phyloP scores from a whole-genome alignment of 1,140 invertebrate genomes.

The Hesperophylax magnus region DNA sequence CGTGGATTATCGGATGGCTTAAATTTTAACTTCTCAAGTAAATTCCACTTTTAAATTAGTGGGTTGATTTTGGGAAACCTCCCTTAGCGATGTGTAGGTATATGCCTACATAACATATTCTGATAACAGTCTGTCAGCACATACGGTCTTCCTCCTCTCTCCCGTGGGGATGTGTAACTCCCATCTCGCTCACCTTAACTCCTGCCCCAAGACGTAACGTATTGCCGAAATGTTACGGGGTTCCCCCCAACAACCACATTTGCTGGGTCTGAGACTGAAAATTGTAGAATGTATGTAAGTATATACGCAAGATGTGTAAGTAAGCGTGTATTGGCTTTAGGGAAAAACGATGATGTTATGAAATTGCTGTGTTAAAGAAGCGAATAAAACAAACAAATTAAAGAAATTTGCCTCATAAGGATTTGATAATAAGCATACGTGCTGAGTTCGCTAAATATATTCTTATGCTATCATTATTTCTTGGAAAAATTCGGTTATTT shows the following conservation, averaged over 20 bases:
- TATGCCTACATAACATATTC: too few species aligned
- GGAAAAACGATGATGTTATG: constrained; percentile 32
- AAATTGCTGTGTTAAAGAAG: background rate
- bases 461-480: background rate
- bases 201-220: background rate
- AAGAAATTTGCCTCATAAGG: background rate
- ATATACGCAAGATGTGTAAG: background rate
- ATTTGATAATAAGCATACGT: background rate
- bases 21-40: too few species aligned
- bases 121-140: constrained; percentile 11
- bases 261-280: background rate
- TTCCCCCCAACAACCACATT: constrained; percentile 4
- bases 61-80: too few species aligned
- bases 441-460: background rate
- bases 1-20: too few species aligned
- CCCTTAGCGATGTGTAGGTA: too few species aligned
- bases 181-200: background rate
- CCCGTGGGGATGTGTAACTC: background rate
- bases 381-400: constrained; percentile 12
- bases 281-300: background rate
- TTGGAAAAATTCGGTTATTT: background rate
- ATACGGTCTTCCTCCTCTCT: background rate
- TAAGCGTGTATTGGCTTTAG: background rate
- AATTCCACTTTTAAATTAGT: too few species aligned
- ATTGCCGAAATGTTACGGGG: background rate